Conservation (phyloP, 2,797 vertebrate genomes). For the Oreonectes daqikongensis region DNA sequence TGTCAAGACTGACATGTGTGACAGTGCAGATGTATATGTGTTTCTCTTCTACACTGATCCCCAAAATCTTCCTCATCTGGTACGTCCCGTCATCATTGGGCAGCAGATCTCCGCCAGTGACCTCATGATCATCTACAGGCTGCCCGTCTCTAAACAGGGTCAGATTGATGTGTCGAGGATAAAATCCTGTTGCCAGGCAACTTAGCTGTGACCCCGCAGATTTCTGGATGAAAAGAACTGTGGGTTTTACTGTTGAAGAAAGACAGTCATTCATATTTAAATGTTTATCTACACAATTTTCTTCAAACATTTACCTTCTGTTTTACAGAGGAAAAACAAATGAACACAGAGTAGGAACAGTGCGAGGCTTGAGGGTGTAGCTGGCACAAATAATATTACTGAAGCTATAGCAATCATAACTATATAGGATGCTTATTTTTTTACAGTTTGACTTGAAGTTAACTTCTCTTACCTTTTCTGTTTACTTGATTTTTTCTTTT, state of each 20-base stretch:
- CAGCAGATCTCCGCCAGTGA: constrained; percentile 55
- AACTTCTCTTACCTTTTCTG: not conserved
- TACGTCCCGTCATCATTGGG: constrained; percentile 56
- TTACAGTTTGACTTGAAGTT: not conserved
- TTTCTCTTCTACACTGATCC: constrained; percentile 13
- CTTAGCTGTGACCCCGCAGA: not conserved
- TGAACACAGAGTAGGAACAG: no score
- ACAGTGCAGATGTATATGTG: constrained; percentile 19
- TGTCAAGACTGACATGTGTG: constrained; percentile 35
- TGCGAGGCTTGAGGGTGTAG: no score
- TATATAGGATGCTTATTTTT: not conserved
- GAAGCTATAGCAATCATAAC: no score
- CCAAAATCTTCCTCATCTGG: constrained; percentile 57
- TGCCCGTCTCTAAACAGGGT: constrained; percentile 42
- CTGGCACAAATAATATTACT: no score
- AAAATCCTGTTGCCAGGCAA: constrained; percentile 34
- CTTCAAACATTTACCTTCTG: no score
- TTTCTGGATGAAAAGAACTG: constrained; percentile 8
- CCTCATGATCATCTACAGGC: constrained; percentile 38
- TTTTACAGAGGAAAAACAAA: no score
- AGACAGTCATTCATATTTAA: not conserved
- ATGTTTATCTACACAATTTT: no score
- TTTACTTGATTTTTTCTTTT: constrained; percentile 3
- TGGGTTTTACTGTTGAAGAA: constrained; percentile 3
- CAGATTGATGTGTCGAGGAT: constrained; percentile 52